phyloP scores from a whole-genome alignment of 2,797 vertebrate species.

The Anisognathus igniventris region DNA sequence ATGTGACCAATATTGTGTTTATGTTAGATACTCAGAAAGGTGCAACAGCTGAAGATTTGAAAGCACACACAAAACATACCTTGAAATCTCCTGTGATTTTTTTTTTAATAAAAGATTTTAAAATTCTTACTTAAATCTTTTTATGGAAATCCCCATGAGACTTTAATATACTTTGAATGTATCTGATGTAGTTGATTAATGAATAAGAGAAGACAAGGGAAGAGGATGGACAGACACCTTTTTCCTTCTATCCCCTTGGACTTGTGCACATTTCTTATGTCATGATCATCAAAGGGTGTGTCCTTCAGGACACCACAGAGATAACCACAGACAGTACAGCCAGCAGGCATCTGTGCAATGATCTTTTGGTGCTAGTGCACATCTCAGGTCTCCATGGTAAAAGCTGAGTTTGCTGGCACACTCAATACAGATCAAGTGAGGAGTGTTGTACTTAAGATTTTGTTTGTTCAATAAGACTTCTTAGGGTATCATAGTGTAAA shows the following conservation, averaged over 20 bases:
- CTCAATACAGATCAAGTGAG: background rate
- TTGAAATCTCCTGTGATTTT: background rate
- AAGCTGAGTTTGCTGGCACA: background rate
- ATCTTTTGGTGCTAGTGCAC: background rate
- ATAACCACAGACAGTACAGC: background rate
- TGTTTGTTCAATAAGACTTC: background rate
- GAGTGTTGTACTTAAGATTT: background rate
- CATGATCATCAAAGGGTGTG: background rate
- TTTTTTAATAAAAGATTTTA: background rate
- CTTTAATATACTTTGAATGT: background rate
- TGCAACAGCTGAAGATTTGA: background rate
- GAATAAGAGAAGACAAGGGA: background rate
- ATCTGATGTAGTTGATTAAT: background rate
- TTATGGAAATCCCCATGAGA: background rate
- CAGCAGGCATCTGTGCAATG: background rate
- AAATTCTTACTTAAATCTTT: background rate
- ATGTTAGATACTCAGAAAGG: background rate
- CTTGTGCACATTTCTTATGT: background rate
- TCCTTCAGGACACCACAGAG: background rate
- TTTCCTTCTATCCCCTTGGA: background rate
- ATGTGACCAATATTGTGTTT: background rate
- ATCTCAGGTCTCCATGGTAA: background rate
- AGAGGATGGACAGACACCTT: background rate
- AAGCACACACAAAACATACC: background rate
- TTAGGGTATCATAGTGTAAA: background rate